These are phyloP conservation scores for Pogonomyrmex californicus DNA, from an alignment of 1,140 invertebrate species.

Conservation along the genomic window DNA sequence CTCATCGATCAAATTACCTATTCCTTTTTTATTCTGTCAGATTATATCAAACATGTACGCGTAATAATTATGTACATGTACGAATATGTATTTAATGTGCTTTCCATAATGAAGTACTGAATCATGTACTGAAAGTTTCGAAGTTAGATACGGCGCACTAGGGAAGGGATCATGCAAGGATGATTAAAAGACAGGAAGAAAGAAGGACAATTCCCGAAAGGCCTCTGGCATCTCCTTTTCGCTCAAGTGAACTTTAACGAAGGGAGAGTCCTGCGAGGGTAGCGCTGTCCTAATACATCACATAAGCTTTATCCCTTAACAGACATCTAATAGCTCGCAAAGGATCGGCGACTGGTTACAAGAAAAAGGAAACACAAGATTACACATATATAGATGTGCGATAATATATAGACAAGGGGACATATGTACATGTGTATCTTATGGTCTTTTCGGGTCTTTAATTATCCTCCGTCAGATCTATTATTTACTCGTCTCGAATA, in stretches of 20 bases:
- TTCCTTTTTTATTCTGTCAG: too few species aligned
- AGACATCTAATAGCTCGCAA: conserved; percentile 59
- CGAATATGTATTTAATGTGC: neutral
- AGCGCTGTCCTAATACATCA: conserved; percentile 58
- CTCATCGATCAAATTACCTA: too few species aligned
- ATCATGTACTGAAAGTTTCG: neutral
- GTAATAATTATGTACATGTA: neutral
- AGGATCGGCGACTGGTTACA: neutral
- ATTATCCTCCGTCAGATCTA: conserved; percentile 22
- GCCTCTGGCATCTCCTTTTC: conserved; percentile 11
- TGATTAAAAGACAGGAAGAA: conserved; percentile 38
- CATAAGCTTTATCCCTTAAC: conserved; percentile 74
- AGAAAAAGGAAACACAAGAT: conserved; percentile 18
- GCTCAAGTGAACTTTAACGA: conserved; percentile 60
- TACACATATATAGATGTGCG: neutral
- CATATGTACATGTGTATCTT: neutral
- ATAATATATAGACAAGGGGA: neutral
- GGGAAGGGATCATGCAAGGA: neutral
- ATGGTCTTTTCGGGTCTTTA: neutral
- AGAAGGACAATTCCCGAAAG: conserved; percentile 37
- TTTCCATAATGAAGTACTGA: neutral
- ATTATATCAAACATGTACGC: neutral
- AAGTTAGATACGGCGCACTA: neutral
- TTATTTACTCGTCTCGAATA: conserved; percentile 11
- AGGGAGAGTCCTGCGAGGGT: conserved; percentile 53